Evolutionary conservation across 2,888 invertebrate genomes (phyloP), one percentile per base, ranked within the genome.

Genomic region (Mythimna loreyi): DNA sequence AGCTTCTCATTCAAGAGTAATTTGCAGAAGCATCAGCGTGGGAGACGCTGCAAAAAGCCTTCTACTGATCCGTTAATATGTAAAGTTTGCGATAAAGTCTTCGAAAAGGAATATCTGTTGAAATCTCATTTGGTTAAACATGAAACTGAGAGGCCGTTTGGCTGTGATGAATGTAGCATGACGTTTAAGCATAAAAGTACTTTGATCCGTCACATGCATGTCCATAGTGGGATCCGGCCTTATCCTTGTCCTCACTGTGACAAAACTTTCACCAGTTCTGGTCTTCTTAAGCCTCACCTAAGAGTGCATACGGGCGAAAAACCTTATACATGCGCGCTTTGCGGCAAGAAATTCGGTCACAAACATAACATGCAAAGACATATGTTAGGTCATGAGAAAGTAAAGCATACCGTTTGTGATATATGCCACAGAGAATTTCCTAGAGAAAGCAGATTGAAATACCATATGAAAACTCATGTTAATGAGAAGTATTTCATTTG

Each of bases 341-440:
- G 95, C 36, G 21, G 85, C 53, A 93, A 92, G 57, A 55, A 57
- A 0, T 95, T 95, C 47, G 86, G 93, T 0, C 84, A 84, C 7
- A 93, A 93, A 63, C 93, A 93, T 16, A 94, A 94, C 40, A 91
- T 93, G 92, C 86, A 91, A 13, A 55, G 92, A 0, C 94, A 94
- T 30, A 80, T 86, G 1, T 2, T 87, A 0, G 82, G 92, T 1
- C 94, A 94, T 16, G 82, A 85, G 0, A 90, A 90, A 36, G 80
- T 89, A 0, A 94, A 94, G 47, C 86, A 91, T 4, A 67, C 93
- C 0, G 89, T 88, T 0, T 94, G 94, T 30, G 87, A 87, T n/a
- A 83, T 94, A 0, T 94, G 94, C 16, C 84, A 90, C 3, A 93
- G 92, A 19, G 83, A 84, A 13, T 94, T 94, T 16, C 94, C 94